A percentile compares a stretch with the other conserved stretches of the same genome.
phyloP scores from a whole-genome alignment of 2,113 vertebrate genomes.

The Alligator mississippiensis region DNA sequence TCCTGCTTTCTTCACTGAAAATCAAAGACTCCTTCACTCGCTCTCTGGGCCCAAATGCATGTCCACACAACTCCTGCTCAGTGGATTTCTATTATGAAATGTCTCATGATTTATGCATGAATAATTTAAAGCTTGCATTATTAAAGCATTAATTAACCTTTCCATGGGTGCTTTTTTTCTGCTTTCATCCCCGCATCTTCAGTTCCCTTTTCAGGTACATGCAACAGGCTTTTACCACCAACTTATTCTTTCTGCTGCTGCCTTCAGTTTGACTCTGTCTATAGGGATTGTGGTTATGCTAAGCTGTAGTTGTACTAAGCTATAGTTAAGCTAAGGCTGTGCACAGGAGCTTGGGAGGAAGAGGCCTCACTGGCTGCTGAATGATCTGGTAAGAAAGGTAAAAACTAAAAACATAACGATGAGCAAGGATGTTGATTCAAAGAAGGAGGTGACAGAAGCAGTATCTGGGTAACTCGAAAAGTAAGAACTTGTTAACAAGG shows the following conservation, averaged over 20 bases:
- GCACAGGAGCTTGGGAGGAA: too few species aligned
- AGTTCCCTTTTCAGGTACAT: not conserved
- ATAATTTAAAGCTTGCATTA: slow-evolving; percentile 52
- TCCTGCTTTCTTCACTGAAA: not conserved
- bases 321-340: too few species aligned
- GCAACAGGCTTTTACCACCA: not conserved
- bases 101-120: slow-evolving; percentile 17
- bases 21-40: not conserved
- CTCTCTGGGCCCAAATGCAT: not conserved
- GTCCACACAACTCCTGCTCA: not conserved
- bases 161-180: not conserved
- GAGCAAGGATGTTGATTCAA: too few species aligned
- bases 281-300: too few species aligned
- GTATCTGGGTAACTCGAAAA: too few species aligned
- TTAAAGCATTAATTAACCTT: slow-evolving; percentile 56
- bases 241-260: not conserved
- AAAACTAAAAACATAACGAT: too few species aligned
- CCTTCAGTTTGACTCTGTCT: not conserved
- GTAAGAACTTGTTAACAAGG: too few species aligned
- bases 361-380: too few species aligned
- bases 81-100: not conserved
- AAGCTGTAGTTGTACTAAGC: too few species aligned
- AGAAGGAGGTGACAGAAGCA: too few species aligned
- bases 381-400: too few species aligned
- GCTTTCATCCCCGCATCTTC: not conserved